Evolutionary conservation across 2,888 invertebrate genomes (phyloP).

Genomic region (Rhingia campestris): DNA sequence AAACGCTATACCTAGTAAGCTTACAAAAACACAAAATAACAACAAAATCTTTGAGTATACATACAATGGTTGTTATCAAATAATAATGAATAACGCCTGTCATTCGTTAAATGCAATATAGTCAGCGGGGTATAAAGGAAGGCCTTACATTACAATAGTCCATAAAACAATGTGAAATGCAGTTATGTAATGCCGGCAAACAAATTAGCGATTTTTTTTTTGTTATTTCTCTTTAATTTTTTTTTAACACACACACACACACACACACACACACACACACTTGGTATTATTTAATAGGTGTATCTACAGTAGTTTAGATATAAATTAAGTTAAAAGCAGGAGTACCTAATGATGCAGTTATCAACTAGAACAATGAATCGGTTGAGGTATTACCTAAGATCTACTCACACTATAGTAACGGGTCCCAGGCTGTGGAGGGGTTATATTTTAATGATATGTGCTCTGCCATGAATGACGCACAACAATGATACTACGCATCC

Average conservation of each 20-base stretch:
- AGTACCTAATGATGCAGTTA: no score
- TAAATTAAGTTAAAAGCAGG: no score
- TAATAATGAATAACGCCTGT: not conserved
- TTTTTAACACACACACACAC: constrained; percentile 6
- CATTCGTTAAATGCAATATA: not conserved
- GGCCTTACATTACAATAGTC: constrained; percentile 29
- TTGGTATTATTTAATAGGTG: no score
- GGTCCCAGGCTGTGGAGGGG: no score
- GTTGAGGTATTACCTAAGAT: no score
- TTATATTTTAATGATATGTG: no score
- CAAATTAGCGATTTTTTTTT: constrained; percentile 11
- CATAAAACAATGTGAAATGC: constrained; percentile 28
- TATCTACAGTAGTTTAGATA: no score
- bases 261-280: not conserved
- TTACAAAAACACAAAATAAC: not conserved
- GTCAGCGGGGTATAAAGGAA: not conserved
- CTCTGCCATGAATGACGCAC: no score
- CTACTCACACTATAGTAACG: no score
- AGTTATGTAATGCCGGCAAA: constrained; percentile 37
- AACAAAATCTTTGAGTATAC: not conserved
- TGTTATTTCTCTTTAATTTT: constrained; percentile 23
- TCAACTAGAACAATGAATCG: no score
- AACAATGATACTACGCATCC: no score
- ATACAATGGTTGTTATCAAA: constrained; percentile 7
- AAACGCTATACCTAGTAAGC: not conserved